phyloP scores from a whole-genome alignment of 2,113 vertebrate genomes.

The Pantherophis guttatus region DNA sequence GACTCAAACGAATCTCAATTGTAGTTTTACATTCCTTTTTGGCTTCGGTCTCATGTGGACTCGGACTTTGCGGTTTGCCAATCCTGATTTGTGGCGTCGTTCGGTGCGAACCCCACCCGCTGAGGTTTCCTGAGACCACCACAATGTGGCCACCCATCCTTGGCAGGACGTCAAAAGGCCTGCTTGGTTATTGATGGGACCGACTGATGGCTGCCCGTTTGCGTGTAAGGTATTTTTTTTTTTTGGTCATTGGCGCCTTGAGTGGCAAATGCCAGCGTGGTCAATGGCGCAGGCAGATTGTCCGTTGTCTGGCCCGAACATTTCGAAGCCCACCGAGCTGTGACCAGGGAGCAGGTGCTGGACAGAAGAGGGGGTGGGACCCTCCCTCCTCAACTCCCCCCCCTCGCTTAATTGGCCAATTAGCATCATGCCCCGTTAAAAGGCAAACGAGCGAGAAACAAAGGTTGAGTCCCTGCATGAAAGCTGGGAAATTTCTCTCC shows the following conservation, averaged over 20 bases:
- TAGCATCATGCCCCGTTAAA: conserved; percentile 31
- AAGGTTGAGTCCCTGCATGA: conserved; percentile 6
- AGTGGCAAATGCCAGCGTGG: neutral
- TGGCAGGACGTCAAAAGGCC: neutral
- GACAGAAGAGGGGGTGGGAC: conserved; percentile 19
- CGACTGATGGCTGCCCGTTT: neutral
- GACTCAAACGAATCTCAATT: neutral
- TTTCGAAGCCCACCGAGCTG: neutral
- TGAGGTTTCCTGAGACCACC: neutral
- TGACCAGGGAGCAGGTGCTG: conserved; percentile 55
- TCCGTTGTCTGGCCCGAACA: neutral
- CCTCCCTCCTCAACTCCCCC: conserved; percentile 30
- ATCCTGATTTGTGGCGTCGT: neutral
- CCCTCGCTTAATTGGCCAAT: conserved; percentile 32
- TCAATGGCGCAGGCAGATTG: neutral
- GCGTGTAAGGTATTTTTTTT: too few species aligned
- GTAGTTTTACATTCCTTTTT: neutral
- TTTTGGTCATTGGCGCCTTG: neutral
- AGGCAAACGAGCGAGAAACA: conserved; percentile 1
- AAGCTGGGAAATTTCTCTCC: neutral
- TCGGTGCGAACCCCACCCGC: neutral
- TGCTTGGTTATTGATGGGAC: neutral
- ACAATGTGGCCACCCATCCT: neutral
- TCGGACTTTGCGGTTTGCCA: neutral
- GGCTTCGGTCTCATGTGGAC: neutral